Evolutionary conservation across 2,113 vertebrate genomes (phyloP).

Genomic region (Menura novaehollandiae): DNA sequence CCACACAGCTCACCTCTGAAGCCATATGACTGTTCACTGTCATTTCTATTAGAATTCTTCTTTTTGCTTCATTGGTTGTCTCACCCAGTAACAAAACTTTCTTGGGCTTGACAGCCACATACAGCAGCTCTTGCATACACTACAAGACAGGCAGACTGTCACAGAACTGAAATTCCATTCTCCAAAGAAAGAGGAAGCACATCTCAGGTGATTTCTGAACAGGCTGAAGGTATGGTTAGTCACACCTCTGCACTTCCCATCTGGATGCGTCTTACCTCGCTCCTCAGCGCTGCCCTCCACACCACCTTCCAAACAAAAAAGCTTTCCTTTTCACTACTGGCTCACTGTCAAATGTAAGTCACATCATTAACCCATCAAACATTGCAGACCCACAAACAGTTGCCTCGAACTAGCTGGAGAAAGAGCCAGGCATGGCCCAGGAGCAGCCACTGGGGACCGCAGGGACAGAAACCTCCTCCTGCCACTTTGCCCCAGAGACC

Average conservation of each 20-base stretch:
- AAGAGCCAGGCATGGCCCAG: not conserved
- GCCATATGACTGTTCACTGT: not conserved
- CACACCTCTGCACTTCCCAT: not conserved
- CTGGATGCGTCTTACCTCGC: accelerated
- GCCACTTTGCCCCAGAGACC: not conserved
- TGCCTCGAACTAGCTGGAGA: accelerated
- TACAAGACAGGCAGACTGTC: not conserved
- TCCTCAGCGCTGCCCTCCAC: accelerated
- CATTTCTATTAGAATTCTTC: not conserved
- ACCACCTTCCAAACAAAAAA: not conserved
- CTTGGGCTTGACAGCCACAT: not conserved
- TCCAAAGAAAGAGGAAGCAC: not conserved
- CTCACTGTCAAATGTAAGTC: not conserved
- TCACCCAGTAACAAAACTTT: not conserved
- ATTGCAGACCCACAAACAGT: not conserved
- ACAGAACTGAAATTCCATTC: not conserved
- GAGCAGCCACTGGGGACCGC: accelerated
- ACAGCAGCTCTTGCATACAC: accelerated
- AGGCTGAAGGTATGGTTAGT: not conserved
- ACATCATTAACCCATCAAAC: not conserved
- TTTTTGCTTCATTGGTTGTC: not conserved
- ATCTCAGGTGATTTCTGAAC: not conserved
- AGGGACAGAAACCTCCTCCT: accelerated
- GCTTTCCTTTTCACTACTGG: accelerated
- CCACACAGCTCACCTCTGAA: not conserved